Evolutionary conservation across 2,888 invertebrate genomes (phyloP).

Genomic region (Trachelus tabidus): DNA sequence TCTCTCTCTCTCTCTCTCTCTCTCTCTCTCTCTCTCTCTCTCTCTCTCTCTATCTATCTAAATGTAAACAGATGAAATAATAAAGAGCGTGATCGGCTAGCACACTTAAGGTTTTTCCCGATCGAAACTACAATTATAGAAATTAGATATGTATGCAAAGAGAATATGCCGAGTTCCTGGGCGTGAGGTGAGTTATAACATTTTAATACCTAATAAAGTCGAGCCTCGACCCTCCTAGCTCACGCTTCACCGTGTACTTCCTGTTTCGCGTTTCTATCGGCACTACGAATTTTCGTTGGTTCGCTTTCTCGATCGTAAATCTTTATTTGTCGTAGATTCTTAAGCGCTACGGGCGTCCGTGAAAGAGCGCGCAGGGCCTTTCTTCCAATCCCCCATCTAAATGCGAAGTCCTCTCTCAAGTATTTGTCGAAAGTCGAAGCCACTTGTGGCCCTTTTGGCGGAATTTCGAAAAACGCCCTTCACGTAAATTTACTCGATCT

Average conservation of each 20-base stretch:
- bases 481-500: neutral
- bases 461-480: neutral
- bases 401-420: neutral
- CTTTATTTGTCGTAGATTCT: constrained; percentile 50
- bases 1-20: no score
- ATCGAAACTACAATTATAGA: neutral
- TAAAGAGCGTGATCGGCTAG: neutral
- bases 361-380: constrained; percentile 6
- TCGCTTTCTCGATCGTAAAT: constrained; percentile 49
- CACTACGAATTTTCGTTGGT: neutral
- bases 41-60: no score
- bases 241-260: neutral
- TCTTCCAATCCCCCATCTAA: constrained; percentile 2
- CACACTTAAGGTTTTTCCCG: neutral
- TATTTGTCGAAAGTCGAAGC: neutral
- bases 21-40: no score
- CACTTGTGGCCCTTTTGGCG: neutral
- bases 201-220: constrained; percentile 17
- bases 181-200: constrained; percentile 5
- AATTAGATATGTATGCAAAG: neutral
- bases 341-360: constrained; percentile 30
- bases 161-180: neutral
- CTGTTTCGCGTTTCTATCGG: neutral
- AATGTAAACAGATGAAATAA: neutral
- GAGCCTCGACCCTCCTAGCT: neutral